Evolutionary conservation across 1,140 invertebrate species (phyloP).

Genomic region (Asbolus verrucosus): DNA sequence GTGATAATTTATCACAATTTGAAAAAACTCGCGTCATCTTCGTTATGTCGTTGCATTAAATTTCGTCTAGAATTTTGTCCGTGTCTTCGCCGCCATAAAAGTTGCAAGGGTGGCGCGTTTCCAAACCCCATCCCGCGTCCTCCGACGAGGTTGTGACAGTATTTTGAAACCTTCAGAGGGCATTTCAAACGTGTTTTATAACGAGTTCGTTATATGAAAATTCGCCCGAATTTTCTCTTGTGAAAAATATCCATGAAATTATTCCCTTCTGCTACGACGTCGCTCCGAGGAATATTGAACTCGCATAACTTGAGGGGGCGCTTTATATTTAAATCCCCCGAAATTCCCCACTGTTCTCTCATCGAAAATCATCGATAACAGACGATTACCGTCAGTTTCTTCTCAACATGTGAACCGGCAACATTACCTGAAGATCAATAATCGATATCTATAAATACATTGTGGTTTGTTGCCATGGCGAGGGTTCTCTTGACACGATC

Average conservation of each 20-base stretch:
- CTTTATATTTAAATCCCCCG: neutral
- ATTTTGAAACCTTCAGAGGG: conserved; percentile 14
- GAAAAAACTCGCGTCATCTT: no score
- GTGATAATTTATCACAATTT: no score
- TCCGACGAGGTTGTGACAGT: no score
- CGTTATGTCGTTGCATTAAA: no score
- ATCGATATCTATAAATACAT: conserved; percentile 16
- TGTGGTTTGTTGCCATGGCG: neutral
- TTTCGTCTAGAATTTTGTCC: no score
- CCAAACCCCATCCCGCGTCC: no score
- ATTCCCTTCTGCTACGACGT: conserved; percentile 16
- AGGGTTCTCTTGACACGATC: neutral
- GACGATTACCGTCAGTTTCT: neutral
- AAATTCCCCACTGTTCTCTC: neutral
- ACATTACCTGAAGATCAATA: neutral
- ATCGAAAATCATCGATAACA: neutral
- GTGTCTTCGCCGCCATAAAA: no score
- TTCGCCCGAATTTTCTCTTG: conserved; percentile 12
- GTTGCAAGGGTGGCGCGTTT: neutral
- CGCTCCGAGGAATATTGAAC: neutral
- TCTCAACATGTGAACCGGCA: neutral
- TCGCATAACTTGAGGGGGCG: conserved; percentile 7
- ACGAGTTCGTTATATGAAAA: conserved; percentile 26
- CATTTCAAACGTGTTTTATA: conserved; percentile 13
- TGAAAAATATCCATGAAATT: conserved; percentile 17